Conservation (phyloP, 2,113 vertebrate genomes). For the Alosa alosa region DNA sequence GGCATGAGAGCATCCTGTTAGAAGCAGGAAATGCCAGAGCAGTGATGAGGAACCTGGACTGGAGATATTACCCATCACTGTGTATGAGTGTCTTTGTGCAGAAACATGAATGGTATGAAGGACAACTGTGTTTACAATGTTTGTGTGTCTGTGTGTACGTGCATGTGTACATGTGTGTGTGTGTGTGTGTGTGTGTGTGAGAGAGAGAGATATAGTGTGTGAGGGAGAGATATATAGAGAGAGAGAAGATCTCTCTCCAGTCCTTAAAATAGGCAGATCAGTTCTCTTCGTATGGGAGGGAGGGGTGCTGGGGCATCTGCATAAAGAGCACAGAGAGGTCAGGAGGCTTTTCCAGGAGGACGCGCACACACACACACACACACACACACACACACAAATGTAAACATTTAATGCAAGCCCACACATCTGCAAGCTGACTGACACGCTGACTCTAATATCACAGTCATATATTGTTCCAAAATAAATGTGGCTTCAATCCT, state of each 20-base stretch:
- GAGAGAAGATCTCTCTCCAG: background rate
- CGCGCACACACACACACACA: background rate
- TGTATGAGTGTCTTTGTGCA: background rate
- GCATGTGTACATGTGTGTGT: background rate
- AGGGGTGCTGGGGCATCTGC: too few species aligned
- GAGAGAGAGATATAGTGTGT: background rate
- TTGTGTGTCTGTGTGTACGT: conserved; percentile 26
- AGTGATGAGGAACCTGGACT: background rate
- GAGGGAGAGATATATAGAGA: background rate
- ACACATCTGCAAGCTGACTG: background rate
- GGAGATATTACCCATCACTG: background rate
- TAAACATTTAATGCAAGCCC: background rate
- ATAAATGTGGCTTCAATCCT: background rate
- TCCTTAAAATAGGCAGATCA: conserved; percentile 5
- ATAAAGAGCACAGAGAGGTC: background rate
- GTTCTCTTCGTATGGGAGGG: too few species aligned
- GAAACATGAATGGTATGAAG: background rate
- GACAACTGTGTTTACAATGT: background rate
- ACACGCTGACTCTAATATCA: background rate
- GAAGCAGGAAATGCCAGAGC: background rate
- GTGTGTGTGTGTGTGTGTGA: background rate
- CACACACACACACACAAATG: background rate
- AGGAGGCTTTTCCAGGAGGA: background rate
- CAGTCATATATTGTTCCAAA: background rate
- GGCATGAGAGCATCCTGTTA: background rate